A percentile compares a stretch with the other conserved stretches of the same genome.
Evolutionary conservation across 2,888 invertebrate species (phyloP).

Genomic region (Heliconius cydno): DNA sequence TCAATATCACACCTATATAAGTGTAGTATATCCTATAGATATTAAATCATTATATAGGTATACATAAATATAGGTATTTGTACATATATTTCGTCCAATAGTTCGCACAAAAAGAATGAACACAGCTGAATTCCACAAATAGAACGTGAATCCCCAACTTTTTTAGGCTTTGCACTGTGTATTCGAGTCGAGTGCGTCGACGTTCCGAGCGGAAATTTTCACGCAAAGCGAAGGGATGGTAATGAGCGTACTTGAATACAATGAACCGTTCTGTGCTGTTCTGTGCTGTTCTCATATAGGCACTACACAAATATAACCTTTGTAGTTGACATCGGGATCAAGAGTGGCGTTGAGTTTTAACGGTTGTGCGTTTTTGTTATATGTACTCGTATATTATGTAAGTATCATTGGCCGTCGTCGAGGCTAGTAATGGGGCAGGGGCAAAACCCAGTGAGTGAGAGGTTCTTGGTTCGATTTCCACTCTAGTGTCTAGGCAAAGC

Average conservation of each 20-base stretch:
- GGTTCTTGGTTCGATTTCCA: too few species aligned
- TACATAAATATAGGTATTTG: too few species aligned
- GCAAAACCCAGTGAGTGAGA: too few species aligned
- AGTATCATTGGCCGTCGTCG: background rate
- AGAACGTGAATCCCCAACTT: constrained; percentile 22
- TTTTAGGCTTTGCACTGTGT: constrained; percentile 45
- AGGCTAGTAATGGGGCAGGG: background rate
- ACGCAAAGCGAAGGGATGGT: constrained; percentile 52
- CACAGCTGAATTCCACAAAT: constrained; percentile 21
- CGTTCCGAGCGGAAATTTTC: constrained; percentile 51
- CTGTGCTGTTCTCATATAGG: constrained; percentile 49
- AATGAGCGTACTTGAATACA: constrained; percentile 67
- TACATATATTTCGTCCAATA: background rate
- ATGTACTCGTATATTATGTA: background rate
- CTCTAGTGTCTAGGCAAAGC: too few species aligned
- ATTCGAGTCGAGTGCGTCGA: constrained; percentile 51
- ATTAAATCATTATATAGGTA: too few species aligned
- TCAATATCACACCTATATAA: background rate
- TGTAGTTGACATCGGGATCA: constrained; percentile 37
- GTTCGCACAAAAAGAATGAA: constrained; percentile 17
- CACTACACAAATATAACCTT: constrained; percentile 32
- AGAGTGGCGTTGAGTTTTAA: constrained; percentile 15
- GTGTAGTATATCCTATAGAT: background rate
- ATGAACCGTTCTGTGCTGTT: constrained; percentile 57
- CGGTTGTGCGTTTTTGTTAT: background rate